Evolutionary conservation across 30 jellyfish, hydroid and myxozoan species (phyloP).

Genomic region (Cassiopea xamachana): DNA sequence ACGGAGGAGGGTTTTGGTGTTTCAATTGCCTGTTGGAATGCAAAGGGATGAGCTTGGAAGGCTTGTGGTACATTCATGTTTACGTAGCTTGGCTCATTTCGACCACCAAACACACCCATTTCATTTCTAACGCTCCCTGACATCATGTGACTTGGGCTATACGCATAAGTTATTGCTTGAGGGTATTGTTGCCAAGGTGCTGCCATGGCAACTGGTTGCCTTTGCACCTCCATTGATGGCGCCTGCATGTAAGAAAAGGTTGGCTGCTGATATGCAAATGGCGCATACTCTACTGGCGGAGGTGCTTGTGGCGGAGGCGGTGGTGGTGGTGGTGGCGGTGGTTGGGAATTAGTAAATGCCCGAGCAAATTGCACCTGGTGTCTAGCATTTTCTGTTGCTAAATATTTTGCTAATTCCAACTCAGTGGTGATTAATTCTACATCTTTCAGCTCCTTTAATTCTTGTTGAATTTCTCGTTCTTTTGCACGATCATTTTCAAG

Average conservation of each 20-base stretch:
- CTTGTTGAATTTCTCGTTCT: constrained; percentile 75
- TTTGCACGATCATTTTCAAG: constrained; percentile 87
- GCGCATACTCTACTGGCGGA: constrained; percentile 17
- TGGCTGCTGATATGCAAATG: constrained; percentile 33
- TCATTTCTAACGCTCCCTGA: constrained; percentile 3
- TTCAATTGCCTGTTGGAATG: constrained; percentile 45
- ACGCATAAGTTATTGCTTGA: constrained; percentile 62
- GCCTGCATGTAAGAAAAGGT: constrained; percentile 39
- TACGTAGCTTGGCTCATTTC: constrained; percentile 10
- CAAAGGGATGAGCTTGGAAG: constrained; percentile 18
- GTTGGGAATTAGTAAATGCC: constrained; percentile 36
- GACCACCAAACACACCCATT: background rate
- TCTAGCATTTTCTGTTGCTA: constrained; percentile 84
- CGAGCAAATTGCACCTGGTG: constrained; percentile 76
- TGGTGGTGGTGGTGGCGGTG: constrained; percentile 33
- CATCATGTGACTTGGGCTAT: constrained; percentile 28
- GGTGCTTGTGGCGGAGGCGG: too few relatives aligned
- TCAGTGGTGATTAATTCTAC: constrained; percentile 92
- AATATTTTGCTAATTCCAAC: constrained; percentile 89
- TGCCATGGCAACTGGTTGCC: constrained; percentile 56
- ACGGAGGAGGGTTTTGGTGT: constrained; percentile 49
- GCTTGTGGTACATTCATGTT: constrained; percentile 21
- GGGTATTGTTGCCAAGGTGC: constrained; percentile 71
- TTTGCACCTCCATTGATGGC: constrained; percentile 6
- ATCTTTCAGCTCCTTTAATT: constrained; percentile 79